phyloP scores from a whole-genome alignment of 1,140 invertebrate species.

The Holcopasites calliopsidis region DNA sequence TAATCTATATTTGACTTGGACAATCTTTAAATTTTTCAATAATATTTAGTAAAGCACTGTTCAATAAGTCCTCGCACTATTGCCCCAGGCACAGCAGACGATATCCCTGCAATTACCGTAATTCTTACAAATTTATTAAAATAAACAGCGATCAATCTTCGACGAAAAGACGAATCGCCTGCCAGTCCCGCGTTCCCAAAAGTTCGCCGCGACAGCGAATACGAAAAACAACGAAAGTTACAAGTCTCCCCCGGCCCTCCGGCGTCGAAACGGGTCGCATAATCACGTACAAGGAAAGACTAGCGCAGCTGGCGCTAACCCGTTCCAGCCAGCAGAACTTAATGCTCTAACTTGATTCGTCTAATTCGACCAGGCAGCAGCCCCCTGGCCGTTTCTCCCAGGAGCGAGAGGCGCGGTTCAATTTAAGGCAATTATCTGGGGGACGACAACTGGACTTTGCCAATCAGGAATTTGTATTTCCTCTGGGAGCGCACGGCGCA shows the following conservation, averaged over 20 bases:
- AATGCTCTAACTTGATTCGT: conserved; percentile 65
- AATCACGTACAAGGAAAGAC: neutral
- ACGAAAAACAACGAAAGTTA: neutral
- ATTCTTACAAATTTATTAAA: no score
- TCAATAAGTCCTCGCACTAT: no score
- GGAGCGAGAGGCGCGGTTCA: conserved; percentile 54
- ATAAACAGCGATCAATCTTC: no score
- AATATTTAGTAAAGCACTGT: no score
- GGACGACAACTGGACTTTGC: conserved; percentile 52
- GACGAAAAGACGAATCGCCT: no score
- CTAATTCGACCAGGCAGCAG: conserved; percentile 64
- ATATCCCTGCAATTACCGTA: no score
- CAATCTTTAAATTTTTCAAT: no score
- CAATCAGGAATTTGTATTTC: conserved; percentile 65
- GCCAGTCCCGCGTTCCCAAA: no score
- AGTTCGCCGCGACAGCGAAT: no score
- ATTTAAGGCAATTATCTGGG: conserved; percentile 67
- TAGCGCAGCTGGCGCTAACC: neutral
- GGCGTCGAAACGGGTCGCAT: neutral
- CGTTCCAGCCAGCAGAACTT: conserved; percentile 42
- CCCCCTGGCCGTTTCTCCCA: conserved; percentile 43
- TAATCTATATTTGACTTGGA: no score
- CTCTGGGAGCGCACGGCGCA: conserved; percentile 32
- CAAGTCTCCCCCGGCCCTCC: neutral
- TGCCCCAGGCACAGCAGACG: no score